Percentiles rank a stretch among this genome's conserved stretches.
Evolutionary conservation across 2,888 invertebrate species (phyloP).

Genomic region (Malachius bipustulatus): DNA sequence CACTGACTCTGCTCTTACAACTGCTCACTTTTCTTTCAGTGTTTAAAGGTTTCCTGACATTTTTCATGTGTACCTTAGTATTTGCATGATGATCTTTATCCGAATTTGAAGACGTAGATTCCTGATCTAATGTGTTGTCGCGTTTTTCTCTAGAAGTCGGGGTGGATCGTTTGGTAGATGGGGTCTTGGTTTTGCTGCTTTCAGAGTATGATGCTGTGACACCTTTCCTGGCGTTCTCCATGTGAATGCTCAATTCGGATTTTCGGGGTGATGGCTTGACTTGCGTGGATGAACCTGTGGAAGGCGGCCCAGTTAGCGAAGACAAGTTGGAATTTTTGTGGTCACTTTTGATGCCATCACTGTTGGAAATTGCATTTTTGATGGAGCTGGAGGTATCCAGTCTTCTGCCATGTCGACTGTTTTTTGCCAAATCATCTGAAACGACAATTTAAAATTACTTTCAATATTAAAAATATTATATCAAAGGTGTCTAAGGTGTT

Average conservation of each 20-base stretch:
- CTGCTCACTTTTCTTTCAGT: constrained; percentile 10
- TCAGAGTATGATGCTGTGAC: constrained; percentile 26
- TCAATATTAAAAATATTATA: neutral
- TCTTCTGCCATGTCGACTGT: constrained; percentile 6
- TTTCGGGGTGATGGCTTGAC: constrained; percentile 21
- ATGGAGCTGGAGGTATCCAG: constrained; percentile 9
- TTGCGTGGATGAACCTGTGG: constrained; percentile 12
- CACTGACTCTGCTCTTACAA: constrained; percentile 7
- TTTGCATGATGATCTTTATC: constrained; percentile 8
- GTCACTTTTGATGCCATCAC: no score
- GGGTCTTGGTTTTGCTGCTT: constrained; percentile 25
- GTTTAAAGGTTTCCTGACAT: constrained; percentile 16
- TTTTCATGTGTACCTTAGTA: constrained; percentile 20
- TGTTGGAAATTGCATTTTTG: neutral
- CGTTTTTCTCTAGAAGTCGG: constrained; percentile 17
- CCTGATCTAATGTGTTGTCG: neutral
- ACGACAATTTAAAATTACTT: no score
- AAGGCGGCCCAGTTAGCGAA: constrained; percentile 4
- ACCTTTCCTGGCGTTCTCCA: constrained; percentile 35
- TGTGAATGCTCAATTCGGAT: constrained; percentile 34
- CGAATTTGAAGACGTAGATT: neutral
- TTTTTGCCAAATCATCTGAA: constrained; percentile 8
- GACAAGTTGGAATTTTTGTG: no score
- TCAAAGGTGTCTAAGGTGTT: constrained; percentile 10
- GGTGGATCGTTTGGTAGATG: constrained; percentile 18